Base-by-base conservation (phyloP, 2,888 invertebrate genomes). In the Siphlonurus alternatus region DNA sequence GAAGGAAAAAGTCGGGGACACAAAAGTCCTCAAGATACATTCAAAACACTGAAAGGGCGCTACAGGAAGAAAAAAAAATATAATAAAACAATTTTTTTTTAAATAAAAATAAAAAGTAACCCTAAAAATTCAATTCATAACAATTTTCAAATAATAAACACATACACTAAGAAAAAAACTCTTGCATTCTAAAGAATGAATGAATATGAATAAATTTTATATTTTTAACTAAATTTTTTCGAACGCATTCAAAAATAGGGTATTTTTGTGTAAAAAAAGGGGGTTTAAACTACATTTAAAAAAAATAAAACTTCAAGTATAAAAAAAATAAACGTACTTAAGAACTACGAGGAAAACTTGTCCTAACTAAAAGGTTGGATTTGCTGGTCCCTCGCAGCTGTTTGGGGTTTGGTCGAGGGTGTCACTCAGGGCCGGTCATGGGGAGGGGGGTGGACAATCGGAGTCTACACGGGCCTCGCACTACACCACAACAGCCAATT, bases 221-320 rank as follows among this genome's bases (percentile, higher is more conserved):
- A n/a, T n/a, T 60, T 24, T 60, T 60, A 60, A 60, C 25, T 61
- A 38, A 22, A 25, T 61, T 61, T 61, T 25, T 60, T 5, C 2
- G n/a, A 59, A 59, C 22, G 18, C 18, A 60, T 60, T 60, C 23
- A 24, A 24, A 22, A 5, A 22, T 7, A n/a, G n/a, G n/a, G 20
- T 22, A 23, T 60, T 60, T 60, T 20, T 60, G 18, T 60, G 18
- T 18, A 23, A 15, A 23, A 23, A 18, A 22, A 60, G 3, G 18
- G 18, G 18, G 20, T 20, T 7, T 60, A 23, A 15, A 18, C 23
- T 18, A 60, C 2, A 60, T 5, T 18, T 18, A 60, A 60, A 22
- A 5, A 60, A n/a, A n/a, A n/a, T 23, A 61, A 61, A 61, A 61
- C n/a, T 5, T 18, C 23, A 60, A 60, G 24, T 22, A 60, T n/a